Evolutionary conservation across 2,797 vertebrate species (phyloP).

Genomic region (Coracias cyanogaster): DNA sequence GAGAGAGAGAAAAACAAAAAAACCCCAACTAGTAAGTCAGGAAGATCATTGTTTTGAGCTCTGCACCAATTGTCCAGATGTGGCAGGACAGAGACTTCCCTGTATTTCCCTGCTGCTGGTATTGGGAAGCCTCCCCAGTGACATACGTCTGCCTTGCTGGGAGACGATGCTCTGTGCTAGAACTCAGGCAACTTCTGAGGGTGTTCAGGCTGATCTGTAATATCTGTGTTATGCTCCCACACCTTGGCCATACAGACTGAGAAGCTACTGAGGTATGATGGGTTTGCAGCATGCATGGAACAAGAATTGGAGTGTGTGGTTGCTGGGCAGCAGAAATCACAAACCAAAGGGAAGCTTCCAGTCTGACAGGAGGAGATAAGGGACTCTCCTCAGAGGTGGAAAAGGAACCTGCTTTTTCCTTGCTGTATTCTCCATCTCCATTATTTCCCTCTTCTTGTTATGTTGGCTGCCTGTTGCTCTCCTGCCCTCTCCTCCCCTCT

Average conservation of each 20-base stretch:
- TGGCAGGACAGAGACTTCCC: neutral
- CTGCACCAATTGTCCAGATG: neutral
- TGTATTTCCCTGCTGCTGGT: neutral
- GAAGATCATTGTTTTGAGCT: neutral
- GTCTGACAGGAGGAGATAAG: neutral
- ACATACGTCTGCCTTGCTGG: neutral
- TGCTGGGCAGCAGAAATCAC: neutral
- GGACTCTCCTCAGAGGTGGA: neutral
- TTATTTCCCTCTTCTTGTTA: neutral
- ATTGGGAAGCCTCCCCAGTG: neutral
- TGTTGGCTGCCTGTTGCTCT: neutral
- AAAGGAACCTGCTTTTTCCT: neutral
- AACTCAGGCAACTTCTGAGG: neutral
- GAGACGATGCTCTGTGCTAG: neutral
- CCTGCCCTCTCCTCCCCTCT: neutral
- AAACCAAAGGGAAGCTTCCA: neutral
- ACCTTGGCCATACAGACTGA: neutral
- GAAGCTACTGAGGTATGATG: neutral
- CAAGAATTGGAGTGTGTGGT: neutral
- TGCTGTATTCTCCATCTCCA: neutral
- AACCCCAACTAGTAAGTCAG: neutral
- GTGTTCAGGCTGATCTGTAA: neutral
- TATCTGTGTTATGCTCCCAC: neutral
- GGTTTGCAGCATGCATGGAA: neutral
- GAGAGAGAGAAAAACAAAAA: neutral